Evolutionary conservation across 2,888 invertebrate species (phyloP).

Genomic region (Eupithecia vulgata): DNA sequence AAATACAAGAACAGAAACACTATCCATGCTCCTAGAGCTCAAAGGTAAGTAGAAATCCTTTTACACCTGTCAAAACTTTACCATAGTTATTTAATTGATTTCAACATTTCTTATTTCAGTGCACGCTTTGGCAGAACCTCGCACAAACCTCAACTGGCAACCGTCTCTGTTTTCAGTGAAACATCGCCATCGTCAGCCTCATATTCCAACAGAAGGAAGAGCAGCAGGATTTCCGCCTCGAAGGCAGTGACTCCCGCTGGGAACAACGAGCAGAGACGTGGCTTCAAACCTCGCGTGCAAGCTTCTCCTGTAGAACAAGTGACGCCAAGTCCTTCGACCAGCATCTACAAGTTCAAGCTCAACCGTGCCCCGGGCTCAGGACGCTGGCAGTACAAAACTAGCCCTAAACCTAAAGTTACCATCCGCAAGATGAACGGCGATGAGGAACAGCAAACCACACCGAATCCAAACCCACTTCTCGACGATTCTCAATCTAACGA

Average conservation of each 20-base stretch:
- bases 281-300: constrained; percentile 88
- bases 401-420: constrained; percentile 92
- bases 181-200: constrained; percentile 73
- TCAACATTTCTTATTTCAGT: constrained; percentile 71
- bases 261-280: constrained; percentile 82
- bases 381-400: constrained; percentile 95
- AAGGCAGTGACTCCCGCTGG: constrained; percentile 74
- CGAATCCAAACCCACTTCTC: constrained; percentile 71
- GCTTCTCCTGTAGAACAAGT: constrained; percentile 82
- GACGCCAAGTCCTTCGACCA: constrained; percentile 80
- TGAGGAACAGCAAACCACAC: constrained; percentile 77
- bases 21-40: constrained; percentile 64
- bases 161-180: constrained; percentile 88
- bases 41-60: constrained; percentile 64
- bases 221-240: constrained; percentile 72
- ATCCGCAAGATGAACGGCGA: constrained; percentile 88
- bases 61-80: neutral
- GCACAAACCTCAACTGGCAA: constrained; percentile 85
- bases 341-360: constrained; percentile 91
- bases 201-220: constrained; percentile 82
- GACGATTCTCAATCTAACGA: constrained; percentile 81
- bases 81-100: constrained; percentile 33
- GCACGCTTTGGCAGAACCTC: constrained; percentile 76
- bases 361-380: constrained; percentile 92
- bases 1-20: constrained; percentile 78